Percentiles rank a stretch among this genome's conserved stretches.
Evolutionary conservation across 1,140 invertebrate species (phyloP).

Genomic region (Neuroterus valhalla): DNA sequence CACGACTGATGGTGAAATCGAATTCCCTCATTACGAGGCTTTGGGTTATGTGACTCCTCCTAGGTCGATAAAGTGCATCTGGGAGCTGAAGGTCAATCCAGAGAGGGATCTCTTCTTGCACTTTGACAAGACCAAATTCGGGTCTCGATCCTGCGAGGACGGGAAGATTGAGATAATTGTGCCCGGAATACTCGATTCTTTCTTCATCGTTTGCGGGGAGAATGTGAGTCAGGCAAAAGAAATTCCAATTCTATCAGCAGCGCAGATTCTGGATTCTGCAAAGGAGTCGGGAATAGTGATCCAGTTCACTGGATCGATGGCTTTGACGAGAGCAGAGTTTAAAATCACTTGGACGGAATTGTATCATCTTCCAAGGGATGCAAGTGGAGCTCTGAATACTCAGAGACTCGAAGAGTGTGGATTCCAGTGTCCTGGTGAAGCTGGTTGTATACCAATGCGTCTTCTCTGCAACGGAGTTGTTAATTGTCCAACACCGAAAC

Average conservation of each 20-base stretch:
- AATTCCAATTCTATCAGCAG: conserved; percentile 84
- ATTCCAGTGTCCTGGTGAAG: conserved; percentile 89
- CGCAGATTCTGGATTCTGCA: conserved; percentile 81
- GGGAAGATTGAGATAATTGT: conserved; percentile 89
- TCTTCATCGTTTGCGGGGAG: conserved; percentile 87
- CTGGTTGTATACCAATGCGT: conserved; percentile 86
- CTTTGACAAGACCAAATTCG: conserved; percentile 90
- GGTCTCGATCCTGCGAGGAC: conserved; percentile 86
- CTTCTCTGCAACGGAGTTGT: conserved; percentile 90
- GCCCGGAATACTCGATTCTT: conserved; percentile 81
- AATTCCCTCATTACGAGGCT: conserved; percentile 89
- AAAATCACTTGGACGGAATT: conserved; percentile 93
- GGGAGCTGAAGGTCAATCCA: conserved; percentile 87
- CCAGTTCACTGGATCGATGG: conserved; percentile 83
- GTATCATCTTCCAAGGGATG: conserved; percentile 88
- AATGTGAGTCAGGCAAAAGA: conserved; percentile 86
- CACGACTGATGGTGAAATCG: conserved; percentile 86
- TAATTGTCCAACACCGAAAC: conserved; percentile 85
- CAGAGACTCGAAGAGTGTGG: conserved; percentile 81
- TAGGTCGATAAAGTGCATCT: conserved; percentile 88
- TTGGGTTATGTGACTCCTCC: conserved; percentile 85
- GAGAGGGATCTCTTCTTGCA: conserved; percentile 90
- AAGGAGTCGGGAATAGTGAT: conserved; percentile 79
- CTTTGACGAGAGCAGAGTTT: conserved; percentile 87
- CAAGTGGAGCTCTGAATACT: conserved; percentile 86